Base-by-base conservation (phyloP, 1,140 invertebrate species). In the Eupristina koningsbergeri region DNA sequence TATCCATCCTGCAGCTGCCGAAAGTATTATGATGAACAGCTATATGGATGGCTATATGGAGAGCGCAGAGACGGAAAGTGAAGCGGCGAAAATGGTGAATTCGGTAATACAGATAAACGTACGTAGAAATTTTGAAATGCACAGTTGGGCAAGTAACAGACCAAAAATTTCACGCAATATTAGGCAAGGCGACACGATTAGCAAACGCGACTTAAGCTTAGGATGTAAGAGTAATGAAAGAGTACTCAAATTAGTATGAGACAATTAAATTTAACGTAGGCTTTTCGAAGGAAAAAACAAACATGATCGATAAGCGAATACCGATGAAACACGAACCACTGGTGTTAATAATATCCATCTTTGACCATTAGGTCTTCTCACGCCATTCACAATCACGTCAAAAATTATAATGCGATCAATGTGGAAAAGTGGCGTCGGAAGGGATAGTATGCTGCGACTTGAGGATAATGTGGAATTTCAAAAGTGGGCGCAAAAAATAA, bases 401-500 rank as follows among this genome's bases (percentile, higher is more conserved):
- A 91, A 90, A 86, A 89, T 91, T 19, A 58, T 92, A 7, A 77
- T 92, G 5, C 91, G 92, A 86, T 79, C 89, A 19, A 84, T 89
- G 31, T 91, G 89, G 87, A 8, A 9, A 5, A 78, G 69, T 11
- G 41, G 41, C 6, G 41, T n/a, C n/a, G n/a, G n/a, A n/a, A n/a
- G n/a, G n/a, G n/a, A n/a, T n/a, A n/a, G n/a, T n/a, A n/a, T n/a
- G n/a, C n/a, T n/a, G n/a, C n/a, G n/a, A n/a, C n/a, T n/a, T n/a
- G n/a, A n/a, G n/a, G n/a, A n/a, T n/a, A n/a, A n/a, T n/a, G n/a
- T n/a, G n/a, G n/a, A n/a, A n/a, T n/a, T n/a, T n/a, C n/a, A n/a
- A n/a, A n/a, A n/a, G n/a, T n/a, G n/a, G n/a, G n/a, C n/a, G n/a
- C n/a, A n/a, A n/a, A n/a, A n/a, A n/a, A n/a, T n/a, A n/a, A n/a